Evolutionary conservation across 2,797 vertebrate genomes (phyloP).

Genomic region (Pseudotriccus pelzelni): DNA sequence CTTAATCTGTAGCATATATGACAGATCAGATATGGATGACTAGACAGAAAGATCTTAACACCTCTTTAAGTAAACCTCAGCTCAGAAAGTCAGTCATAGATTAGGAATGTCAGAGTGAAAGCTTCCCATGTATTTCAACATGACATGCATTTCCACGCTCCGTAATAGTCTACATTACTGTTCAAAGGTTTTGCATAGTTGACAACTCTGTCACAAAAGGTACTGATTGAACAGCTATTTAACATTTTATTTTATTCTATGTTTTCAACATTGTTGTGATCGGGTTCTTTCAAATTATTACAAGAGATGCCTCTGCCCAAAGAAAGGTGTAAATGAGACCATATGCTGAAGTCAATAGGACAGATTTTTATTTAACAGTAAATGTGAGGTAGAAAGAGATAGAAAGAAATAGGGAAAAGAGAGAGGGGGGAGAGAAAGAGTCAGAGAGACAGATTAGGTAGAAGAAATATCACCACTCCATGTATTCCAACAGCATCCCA

Average conservation of each 20-base stretch:
- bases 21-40: background rate
- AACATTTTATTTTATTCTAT: background rate
- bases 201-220: background rate
- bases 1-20: background rate
- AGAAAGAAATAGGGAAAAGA: background rate
- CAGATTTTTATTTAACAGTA: background rate
- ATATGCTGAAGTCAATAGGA: background rate
- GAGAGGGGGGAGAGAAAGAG: background rate
- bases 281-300: background rate
- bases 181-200: background rate
- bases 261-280: background rate
- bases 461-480: background rate
- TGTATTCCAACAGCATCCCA: background rate
- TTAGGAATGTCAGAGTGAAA: background rate
- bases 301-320: background rate
- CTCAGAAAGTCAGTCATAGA: background rate
- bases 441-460: background rate
- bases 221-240: background rate
- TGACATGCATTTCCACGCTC: background rate
- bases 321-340: background rate
- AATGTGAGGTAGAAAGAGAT: background rate
- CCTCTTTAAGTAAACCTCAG: background rate
- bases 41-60: background rate
- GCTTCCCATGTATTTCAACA: background rate
- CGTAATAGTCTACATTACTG: background rate